A percentile compares a stretch with the other conserved stretches of the same genome.
Conservation (phyloP, 2,888 invertebrate species). For the Enchytraeus crypticus region DNA sequence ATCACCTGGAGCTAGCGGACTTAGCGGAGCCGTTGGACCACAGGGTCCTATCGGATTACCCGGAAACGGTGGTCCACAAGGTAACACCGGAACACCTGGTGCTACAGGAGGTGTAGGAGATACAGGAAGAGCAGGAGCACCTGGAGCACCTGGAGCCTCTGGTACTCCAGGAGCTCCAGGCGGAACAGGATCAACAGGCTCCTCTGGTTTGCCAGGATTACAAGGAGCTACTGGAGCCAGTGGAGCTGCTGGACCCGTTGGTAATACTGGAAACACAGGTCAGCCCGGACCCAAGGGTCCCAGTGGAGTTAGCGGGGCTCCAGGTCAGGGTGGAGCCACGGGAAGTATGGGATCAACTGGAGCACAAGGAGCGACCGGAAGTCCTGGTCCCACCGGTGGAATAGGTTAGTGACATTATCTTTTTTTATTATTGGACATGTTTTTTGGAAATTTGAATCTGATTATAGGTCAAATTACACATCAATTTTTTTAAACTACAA, state of each 20-base stretch:
- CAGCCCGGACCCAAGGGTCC: slow-evolving; percentile 3
- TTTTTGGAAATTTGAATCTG: no score
- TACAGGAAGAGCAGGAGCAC: slow-evolving; percentile 1
- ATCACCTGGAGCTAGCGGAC: neutral
- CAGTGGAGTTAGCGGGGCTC: neutral
- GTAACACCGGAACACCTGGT: slow-evolving; percentile 16
- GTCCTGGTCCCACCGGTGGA: neutral
- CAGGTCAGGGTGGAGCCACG: slow-evolving; percentile 1
- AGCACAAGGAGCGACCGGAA: neutral
- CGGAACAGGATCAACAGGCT: neutral
- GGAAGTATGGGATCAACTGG: slow-evolving; percentile 2
- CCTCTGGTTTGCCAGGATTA: slow-evolving; percentile 1
- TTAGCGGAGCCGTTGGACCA: neutral
- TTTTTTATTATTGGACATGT: no score
- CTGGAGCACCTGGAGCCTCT: neutral
- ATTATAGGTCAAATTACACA: no score
- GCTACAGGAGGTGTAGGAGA: slow-evolving; percentile 6
- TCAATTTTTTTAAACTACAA: no score
- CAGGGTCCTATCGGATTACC: neutral
- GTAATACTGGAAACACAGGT: slow-evolving; percentile 7
- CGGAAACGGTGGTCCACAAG: neutral
- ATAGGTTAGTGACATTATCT: no score
- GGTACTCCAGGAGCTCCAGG: slow-evolving; percentile 9
- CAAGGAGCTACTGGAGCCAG: slow-evolving; percentile 8
- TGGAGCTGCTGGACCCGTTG: slow-evolving; percentile 8